phyloP scores from a whole-genome alignment of 2,888 invertebrate genomes.

The Hemithea aestivaria region DNA sequence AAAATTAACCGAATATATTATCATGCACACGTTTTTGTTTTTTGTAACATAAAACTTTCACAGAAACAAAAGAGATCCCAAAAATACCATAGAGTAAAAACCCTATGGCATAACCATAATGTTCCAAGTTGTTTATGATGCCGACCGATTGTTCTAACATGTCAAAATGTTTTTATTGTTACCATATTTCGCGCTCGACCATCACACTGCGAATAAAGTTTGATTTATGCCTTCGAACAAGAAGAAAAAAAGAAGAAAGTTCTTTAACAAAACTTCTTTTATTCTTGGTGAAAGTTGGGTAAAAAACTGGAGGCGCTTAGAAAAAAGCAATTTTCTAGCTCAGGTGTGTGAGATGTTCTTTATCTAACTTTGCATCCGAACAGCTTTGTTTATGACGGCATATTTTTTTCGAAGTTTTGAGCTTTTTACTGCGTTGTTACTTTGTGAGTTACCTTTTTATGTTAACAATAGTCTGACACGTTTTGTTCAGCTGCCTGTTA shows the following conservation, averaged over 20 bases:
- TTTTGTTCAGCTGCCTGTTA: conserved; percentile 59
- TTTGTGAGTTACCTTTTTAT: no score
- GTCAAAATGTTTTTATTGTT: conserved; percentile 74
- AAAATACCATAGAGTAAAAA: background rate
- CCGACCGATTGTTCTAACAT: conserved; percentile 40
- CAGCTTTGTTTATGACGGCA: conserved; percentile 73
- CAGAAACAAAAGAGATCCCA: conserved; percentile 46
- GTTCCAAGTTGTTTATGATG: conserved; percentile 24
- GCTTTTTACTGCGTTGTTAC: conserved; percentile 73
- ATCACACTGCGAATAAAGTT: conserved; percentile 57
- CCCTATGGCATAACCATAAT: no score
- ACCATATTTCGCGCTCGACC: conserved; percentile 58
- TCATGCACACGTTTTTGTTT: conserved; percentile 19
- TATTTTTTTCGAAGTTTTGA: conserved; percentile 76
- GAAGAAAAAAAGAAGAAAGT: conserved; percentile 67
- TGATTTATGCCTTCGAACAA: conserved; percentile 62
- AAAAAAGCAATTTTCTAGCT: conserved; percentile 80
- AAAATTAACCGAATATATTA: conserved; percentile 16
- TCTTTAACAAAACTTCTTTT: conserved; percentile 74
- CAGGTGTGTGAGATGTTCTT: conserved; percentile 80
- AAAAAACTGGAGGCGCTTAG: conserved; percentile 76
- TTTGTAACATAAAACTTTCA: conserved; percentile 2
- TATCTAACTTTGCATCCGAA: conserved; percentile 80
- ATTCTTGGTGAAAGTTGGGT: conserved; percentile 75
- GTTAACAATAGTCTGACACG: no score